Percentiles rank a stretch among this genome's conserved stretches.
Conservation (phyloP, 92 coral and sea anemone species). For the Epizoanthus scotinus region DNA sequence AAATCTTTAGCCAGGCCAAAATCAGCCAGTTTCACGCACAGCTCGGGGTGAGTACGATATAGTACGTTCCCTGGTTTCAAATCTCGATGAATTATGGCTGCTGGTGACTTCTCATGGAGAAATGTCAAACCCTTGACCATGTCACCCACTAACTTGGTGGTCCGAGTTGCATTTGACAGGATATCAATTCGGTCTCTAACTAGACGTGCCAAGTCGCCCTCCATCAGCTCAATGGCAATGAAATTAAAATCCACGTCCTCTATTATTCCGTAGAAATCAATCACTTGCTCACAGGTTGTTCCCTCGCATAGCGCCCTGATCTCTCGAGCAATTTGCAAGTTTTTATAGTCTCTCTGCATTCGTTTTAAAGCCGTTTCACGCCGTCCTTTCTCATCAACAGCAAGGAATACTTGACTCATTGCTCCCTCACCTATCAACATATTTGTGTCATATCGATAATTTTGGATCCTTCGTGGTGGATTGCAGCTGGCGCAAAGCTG, state of each 20-base stretch:
- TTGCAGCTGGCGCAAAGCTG: constrained; percentile 1
- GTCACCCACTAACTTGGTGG: constrained; percentile 35
- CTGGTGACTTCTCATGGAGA: constrained; percentile 44
- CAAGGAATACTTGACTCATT: constrained; percentile 53
- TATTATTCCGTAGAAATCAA: constrained; percentile 35
- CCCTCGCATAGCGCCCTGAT: constrained; percentile 45
- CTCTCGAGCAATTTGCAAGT: constrained; percentile 53
- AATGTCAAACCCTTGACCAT: constrained; percentile 58
- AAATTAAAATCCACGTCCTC: constrained; percentile 50
- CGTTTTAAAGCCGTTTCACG: constrained; percentile 68
- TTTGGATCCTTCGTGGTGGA: constrained; percentile 35
- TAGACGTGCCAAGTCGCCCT: constrained; percentile 58
- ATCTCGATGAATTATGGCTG: constrained; percentile 64
- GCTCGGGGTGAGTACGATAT: no score
- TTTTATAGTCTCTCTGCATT: constrained; percentile 34
- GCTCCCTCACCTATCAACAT: constrained; percentile 57
- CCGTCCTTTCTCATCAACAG: constrained; percentile 61
- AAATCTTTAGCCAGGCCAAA: no score
- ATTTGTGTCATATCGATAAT: constrained; percentile 47
- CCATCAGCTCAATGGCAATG: constrained; percentile 67
- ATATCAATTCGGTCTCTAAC: not conserved
- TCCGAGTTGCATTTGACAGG: not conserved
- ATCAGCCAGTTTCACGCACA: no score
- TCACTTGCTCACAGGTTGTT: constrained; percentile 49
- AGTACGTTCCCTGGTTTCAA: constrained; percentile 77